phyloP scores from a whole-genome alignment of 2,113 vertebrate genomes.

The Anolis carolinensis region DNA sequence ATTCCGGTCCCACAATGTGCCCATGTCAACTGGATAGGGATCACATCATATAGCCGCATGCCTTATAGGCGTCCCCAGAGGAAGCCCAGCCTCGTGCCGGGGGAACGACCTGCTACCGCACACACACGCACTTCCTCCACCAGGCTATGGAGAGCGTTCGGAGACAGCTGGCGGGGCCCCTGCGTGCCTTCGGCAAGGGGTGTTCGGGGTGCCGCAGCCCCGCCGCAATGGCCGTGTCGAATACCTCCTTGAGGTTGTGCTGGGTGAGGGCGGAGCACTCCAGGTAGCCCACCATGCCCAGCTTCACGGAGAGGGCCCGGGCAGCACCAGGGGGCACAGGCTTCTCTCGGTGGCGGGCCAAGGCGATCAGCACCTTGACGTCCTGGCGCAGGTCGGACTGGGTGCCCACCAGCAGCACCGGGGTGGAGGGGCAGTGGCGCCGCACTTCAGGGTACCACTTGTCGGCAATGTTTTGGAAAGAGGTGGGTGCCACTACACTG shows the following conservation, averaged over 20 bases:
- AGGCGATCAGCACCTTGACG: conserved; percentile 82
- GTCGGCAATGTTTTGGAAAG: conserved; percentile 84
- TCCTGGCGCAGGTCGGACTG: conserved; percentile 85
- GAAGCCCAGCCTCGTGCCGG: background rate
- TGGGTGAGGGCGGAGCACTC: conserved; percentile 87
- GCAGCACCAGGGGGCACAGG: conserved; percentile 77
- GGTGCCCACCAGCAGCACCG: conserved; percentile 82
- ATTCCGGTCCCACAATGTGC: too few relatives aligned
- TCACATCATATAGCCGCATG: too few relatives aligned
- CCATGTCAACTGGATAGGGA: too few relatives aligned
- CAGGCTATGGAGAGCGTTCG: conserved; percentile 85
- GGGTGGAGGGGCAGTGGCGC: conserved; percentile 78
- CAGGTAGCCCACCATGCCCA: conserved; percentile 79
- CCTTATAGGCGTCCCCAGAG: accelerated
- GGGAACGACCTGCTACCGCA: conserved; percentile 63
- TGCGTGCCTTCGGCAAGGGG: conserved; percentile 72
- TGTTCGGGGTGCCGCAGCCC: conserved; percentile 76
- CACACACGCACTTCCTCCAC: conserved; percentile 87
- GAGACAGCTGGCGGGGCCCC: conserved; percentile 82
- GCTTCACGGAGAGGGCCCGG: conserved; percentile 74
- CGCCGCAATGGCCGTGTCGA: conserved; percentile 81
- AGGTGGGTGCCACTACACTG: conserved; percentile 85
- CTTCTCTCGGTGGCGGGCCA: conserved; percentile 75
- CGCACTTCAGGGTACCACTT: conserved; percentile 85
- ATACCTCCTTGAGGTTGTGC: conserved; percentile 87